Evolutionary conservation across 2,113 vertebrate species (phyloP), one percentile per base, ranked within the genome.

Genomic region (Dicrurus megarhynchus): DNA sequence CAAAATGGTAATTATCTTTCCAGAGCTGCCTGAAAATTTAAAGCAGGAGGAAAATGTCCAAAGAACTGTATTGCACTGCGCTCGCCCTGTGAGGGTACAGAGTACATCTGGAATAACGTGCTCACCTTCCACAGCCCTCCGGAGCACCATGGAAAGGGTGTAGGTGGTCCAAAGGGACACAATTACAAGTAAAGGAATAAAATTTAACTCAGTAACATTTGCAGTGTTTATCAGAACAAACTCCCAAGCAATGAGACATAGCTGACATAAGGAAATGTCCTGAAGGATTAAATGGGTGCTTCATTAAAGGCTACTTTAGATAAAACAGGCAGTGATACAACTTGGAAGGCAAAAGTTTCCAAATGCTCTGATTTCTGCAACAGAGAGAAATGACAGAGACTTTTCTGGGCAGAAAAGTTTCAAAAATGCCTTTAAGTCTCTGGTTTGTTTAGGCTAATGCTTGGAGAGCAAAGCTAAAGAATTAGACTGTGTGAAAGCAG

Each of bases 231-330:
- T 96, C 95, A 94, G 79, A 87, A 94, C 32, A 42, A 86, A 96
- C 96, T 95, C 93, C 85, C 71, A 33, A 95, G 90, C 85, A 96
- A 83, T 96, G 95, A 96, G 71, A 65, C 39, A 74, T 1, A 77
- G 75, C 75, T 91, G 87, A 93, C 20, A 7, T 65, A 70, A 90
- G 85, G 56, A 95, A 89, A 17, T 16, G 81, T 96, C 88, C 69
- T 91, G 67, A 52, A 88, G 85, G 87, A 93, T 91, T 79, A 59
- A 49, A 50, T 52, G 37, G 71, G 71, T 32, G 5, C 87, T 67
- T 33, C 82, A 83, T 86, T 42, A 80, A 90, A 84, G 41, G 35
- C 52, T 93, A 83, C 2, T 4, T 37, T 81, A 90, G 85, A 96
- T 92, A 94, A 95, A 95, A 39, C 59, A 88, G 78, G 21, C 84